phyloP scores from a whole-genome alignment of 2,797 vertebrate genomes.

The Scyliorhinus canicula region DNA sequence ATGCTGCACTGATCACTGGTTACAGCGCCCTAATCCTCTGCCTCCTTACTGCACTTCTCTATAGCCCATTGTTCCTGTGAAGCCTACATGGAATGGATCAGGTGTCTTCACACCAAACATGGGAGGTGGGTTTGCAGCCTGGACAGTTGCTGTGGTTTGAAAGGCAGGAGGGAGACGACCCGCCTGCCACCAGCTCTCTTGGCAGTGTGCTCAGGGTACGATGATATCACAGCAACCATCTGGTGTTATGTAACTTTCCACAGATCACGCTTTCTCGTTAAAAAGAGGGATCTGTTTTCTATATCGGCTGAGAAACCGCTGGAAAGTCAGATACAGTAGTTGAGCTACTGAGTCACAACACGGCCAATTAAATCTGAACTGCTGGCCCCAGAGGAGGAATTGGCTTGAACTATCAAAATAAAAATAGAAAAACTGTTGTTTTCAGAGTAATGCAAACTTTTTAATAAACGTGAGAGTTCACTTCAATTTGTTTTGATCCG shows the following conservation, averaged over 20 bases:
- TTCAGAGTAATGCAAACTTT: background rate
- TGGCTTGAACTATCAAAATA: background rate
- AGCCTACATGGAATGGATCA: background rate
- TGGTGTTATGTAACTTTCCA: constrained; percentile 27
- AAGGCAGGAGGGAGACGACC: background rate
- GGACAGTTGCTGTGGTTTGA: background rate
- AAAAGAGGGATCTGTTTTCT: constrained; percentile 31
- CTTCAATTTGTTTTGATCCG: background rate
- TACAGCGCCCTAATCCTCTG: background rate
- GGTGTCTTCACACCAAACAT: background rate
- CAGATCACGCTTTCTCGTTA: constrained; percentile 22
- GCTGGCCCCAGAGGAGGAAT: constrained; percentile 4
- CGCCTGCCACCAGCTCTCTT: background rate
- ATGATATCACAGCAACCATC: constrained; percentile 17
- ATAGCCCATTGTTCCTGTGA: background rate
- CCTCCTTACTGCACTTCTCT: background rate
- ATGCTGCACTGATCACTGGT: background rate
- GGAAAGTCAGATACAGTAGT: constrained; percentile 37
- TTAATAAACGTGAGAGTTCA: background rate
- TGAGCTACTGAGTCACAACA: background rate
- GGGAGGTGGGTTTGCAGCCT: background rate
- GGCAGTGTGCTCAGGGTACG: background rate
- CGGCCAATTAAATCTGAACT: constrained; percentile 23
- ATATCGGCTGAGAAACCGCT: constrained; percentile 24
- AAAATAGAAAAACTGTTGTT: background rate